Evolutionary conservation across 2,797 vertebrate genomes (phyloP).

Genomic region (Sebastes diploproa): DNA sequence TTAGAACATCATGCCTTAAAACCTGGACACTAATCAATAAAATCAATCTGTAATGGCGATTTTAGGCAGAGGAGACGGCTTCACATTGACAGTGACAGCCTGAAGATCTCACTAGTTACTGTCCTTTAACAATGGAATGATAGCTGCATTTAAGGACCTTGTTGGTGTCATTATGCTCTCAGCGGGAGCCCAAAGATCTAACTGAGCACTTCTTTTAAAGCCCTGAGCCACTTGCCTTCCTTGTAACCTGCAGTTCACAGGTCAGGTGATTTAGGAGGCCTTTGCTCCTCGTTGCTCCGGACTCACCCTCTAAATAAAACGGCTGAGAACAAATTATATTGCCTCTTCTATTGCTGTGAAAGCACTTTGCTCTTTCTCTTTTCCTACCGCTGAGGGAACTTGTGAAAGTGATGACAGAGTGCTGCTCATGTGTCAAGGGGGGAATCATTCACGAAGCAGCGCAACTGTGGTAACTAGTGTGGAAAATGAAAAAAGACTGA

Average conservation of each 20-base stretch:
- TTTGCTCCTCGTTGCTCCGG: not conserved
- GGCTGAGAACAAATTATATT: not conserved
- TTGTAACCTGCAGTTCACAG: slow-evolving; percentile 7
- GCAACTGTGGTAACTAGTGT: not conserved
- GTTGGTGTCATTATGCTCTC: slow-evolving; percentile 6
- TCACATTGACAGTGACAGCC: not conserved
- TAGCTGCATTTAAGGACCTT: slow-evolving; percentile 22
- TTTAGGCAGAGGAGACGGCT: not conserved
- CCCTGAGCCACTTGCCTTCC: not conserved
- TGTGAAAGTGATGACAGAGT: not conserved
- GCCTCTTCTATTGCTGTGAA: not conserved
- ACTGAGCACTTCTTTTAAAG: not conserved
- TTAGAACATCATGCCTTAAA: not conserved
- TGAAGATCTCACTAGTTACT: slow-evolving; percentile 26
- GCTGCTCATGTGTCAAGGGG: slow-evolving; percentile 2
- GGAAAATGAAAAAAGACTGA: slow-evolving; percentile 13
- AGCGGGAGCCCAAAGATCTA: not conserved
- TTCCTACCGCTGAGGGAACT: not conserved
- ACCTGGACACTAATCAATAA: slow-evolving; percentile 12
- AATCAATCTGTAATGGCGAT: not conserved
- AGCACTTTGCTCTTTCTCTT: slow-evolving; percentile 1
- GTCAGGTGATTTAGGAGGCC: slow-evolving; percentile 28
- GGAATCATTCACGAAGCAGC: slow-evolving; percentile 25
- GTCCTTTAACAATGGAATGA: slow-evolving; percentile 12
- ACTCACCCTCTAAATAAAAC: not conserved